phyloP scores from a whole-genome alignment of 2,888 invertebrate genomes.

The Dyspetes luteomarginatus region DNA sequence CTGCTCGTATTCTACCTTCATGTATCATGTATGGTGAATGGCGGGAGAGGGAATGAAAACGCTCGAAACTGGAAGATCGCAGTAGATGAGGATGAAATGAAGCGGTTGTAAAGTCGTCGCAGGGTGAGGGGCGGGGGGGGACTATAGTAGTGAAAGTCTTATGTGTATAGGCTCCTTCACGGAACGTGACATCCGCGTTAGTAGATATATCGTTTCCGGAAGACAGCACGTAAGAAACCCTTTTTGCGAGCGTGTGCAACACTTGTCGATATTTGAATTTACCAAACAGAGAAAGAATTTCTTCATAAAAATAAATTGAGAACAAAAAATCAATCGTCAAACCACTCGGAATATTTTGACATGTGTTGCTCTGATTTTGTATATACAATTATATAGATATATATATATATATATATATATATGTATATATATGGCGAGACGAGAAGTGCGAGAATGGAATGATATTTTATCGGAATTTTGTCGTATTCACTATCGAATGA shows the following conservation, averaged over 20 bases:
- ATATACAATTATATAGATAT: not conserved
- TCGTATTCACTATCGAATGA: conserved; percentile 11
- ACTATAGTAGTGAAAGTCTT: not conserved
- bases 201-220: conserved; percentile 74
- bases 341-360: conserved; percentile 18
- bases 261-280: conserved; percentile 23
- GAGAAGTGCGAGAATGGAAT: not conserved
- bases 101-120: conserved; percentile 1
- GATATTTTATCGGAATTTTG: conserved; percentile 12
- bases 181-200: conserved; percentile 69
- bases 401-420: too few relatives aligned
- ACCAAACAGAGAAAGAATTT: not conserved
- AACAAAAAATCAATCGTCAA: not conserved
- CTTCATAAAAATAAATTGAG: not conserved
- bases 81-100: conserved; percentile 21
- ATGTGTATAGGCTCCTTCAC: conserved; percentile 64
- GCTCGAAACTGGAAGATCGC: conserved; percentile 31
- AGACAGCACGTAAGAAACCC: conserved; percentile 53
- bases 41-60: conserved; percentile 71
- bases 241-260: not conserved
- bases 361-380: not conserved
- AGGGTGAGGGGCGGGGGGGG: not conserved
- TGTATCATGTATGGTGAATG: conserved; percentile 76
- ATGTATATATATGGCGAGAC: not conserved
- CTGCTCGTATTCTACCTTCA: conserved; percentile 65